Conservation (phyloP, 2,888 invertebrate genomes). For the Eremobia ochroleuca region DNA sequence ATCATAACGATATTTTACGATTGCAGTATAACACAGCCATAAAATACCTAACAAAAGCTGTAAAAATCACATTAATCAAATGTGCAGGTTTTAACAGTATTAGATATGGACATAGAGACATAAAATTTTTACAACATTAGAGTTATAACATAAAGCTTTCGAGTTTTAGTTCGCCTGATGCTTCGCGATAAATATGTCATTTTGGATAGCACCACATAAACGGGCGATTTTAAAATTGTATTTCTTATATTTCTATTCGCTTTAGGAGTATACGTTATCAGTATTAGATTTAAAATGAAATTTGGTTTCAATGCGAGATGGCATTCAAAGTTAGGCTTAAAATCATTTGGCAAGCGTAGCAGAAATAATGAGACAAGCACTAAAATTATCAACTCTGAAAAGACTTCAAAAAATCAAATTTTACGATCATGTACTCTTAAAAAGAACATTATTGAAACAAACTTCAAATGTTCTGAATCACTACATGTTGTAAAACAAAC, state of each 20-base stretch:
- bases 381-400: not conserved
- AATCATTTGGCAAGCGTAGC: not conserved
- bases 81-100: slow-evolving; percentile 35
- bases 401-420: not conserved
- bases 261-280: not conserved
- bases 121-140: slow-evolving; percentile 33
- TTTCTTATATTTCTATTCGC: slow-evolving; percentile 30
- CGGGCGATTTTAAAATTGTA: slow-evolving; percentile 60
- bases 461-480: no score
- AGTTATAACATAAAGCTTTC: slow-evolving; percentile 26
- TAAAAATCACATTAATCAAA: slow-evolving; percentile 45
- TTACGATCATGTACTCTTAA: not conserved
- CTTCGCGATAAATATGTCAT: slow-evolving; percentile 76
- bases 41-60: slow-evolving; percentile 22
- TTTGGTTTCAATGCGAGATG: not conserved
- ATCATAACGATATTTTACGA: not conserved
- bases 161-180: slow-evolving; percentile 71
- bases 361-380: not conserved
- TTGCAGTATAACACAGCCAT: not conserved
- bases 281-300: not conserved
- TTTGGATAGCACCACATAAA: slow-evolving; percentile 66
- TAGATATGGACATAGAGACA: slow-evolving; percentile 25
- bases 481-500: no score
- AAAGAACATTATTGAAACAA: not conserved
- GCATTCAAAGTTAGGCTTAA: no score